Evolutionary conservation across 2,888 invertebrate species (phyloP), one percentile per base, ranked within the genome.

Genomic region (Pterobdella sp.): DNA sequence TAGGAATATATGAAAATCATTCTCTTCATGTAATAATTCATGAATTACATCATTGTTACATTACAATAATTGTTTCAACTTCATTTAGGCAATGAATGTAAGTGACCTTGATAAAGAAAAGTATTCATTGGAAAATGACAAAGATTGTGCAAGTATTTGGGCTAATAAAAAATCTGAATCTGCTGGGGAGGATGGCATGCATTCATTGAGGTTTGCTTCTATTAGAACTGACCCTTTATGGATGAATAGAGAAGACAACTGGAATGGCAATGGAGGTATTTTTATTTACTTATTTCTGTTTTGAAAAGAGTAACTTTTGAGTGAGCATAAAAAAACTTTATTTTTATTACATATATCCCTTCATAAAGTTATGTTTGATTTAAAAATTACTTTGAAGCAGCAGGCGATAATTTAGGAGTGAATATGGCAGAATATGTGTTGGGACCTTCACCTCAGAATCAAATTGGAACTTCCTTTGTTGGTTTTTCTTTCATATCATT

Each of bases 371-470:
- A 26, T 7, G n/a, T 63, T n/a, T 63, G 64, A 63, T 14, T 29
- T 26, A 63, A n/a, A n/a, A n/a, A n/a, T 22, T 14, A 22, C 60
- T 3, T 3, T 56, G 10, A 22, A 56, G 60, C 10, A 7, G 49
- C 68, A 56, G 74, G 74, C 0, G 70, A 65, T 34, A 70, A 70
- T 32, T 60, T 74, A 29, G 74, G 74, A 32, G 70, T 74, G 35
- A 74, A 74, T 67, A 74, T 74, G 74, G 74, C 74, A 10, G 74
- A 74, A 63, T 74, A 71, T 56, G 74, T 74, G 64, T 36, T 74
- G 18, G 74, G 74, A 42, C 26, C 74, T 1, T 74, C 74, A 22
- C 74, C 74, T 26, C 73, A 69, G 7, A 36, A 73, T 63, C 63
- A 71, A 52, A 63, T 65, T 66, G 71, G 65, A 26, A 34, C 65